Evolutionary conservation across 1,140 invertebrate species (phyloP).

Genomic region (Eupeodes corollae): DNA sequence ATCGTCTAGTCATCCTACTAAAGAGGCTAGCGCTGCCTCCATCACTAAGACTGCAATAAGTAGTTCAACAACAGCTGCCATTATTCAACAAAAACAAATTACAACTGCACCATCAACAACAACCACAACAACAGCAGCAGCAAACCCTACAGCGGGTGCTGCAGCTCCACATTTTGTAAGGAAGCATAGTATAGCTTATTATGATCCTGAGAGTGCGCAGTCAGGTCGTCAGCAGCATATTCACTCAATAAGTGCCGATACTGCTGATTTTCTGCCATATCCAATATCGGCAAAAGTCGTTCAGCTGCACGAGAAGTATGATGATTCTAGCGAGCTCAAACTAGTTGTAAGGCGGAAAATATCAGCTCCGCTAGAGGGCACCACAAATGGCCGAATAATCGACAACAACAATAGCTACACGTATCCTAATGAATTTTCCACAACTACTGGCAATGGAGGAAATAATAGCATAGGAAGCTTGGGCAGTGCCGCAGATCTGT

Average conservation of each 20-base stretch:
- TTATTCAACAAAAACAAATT: not conserved
- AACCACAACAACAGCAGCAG: not conserved
- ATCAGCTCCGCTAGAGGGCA: conserved; percentile 8
- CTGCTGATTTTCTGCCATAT: conserved; percentile 32
- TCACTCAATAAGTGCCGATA: conserved; percentile 34
- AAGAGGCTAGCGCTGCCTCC: not conserved
- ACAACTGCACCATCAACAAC: not conserved
- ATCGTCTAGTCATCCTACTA: not conserved
- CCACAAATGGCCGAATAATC: not conserved
- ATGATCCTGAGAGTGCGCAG: conserved; percentile 31
- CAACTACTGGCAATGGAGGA: conserved; percentile 22
- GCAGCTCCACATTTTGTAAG: conserved; percentile 18
- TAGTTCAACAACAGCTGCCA: not conserved
- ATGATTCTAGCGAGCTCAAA: conserved; percentile 17
- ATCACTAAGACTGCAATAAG: not conserved
- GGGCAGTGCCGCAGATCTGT: conserved; percentile 11
- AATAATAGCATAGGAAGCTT: conserved; percentile 31
- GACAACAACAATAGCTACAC: conserved; percentile 16
- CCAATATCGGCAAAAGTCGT: conserved; percentile 6
- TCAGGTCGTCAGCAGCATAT: conserved; percentile 31
- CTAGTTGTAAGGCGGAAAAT: conserved; percentile 26
- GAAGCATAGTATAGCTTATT: conserved; percentile 34
- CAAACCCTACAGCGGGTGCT: not conserved
- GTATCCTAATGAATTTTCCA: conserved; percentile 16
- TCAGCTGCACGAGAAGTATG: conserved; percentile 4